These are phyloP conservation scores for Adelphocoris suturalis DNA, from an alignment of 2,888 invertebrate genomes.

Conservation along the genomic window DNA sequence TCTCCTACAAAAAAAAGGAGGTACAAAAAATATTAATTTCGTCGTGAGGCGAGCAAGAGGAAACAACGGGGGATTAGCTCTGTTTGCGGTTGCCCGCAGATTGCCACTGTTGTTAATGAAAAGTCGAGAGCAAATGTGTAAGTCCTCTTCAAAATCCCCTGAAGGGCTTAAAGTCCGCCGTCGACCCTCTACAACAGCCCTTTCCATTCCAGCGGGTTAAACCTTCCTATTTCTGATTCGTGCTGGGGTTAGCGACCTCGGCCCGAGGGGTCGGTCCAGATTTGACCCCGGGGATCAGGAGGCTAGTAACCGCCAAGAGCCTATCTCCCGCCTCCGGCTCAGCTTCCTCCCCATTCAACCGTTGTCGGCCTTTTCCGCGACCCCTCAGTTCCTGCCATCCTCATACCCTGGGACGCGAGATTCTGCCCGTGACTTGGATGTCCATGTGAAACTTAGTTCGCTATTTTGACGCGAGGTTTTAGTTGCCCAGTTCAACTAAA, in stretches of 20 bases:
- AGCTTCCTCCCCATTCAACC: neutral
- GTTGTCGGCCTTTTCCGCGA: neutral
- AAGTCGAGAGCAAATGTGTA: constrained; percentile 47
- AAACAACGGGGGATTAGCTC: constrained; percentile 19
- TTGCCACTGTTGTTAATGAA: constrained; percentile 48
- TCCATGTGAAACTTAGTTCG: neutral
- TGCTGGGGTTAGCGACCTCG: constrained; percentile 47
- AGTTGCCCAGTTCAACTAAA: too few relatives aligned
- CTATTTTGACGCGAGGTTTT: too few relatives aligned
- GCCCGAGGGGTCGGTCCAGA: constrained; percentile 51
- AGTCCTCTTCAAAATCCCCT: constrained; percentile 2
- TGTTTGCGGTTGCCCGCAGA: constrained; percentile 50
- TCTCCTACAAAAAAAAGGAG: neutral
- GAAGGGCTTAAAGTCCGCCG: constrained; percentile 17
- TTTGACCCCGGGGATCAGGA: constrained; percentile 61
- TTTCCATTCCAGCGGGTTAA: constrained; percentile 26
- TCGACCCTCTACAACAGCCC: neutral
- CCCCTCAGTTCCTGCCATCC: constrained; percentile 29
- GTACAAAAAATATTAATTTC: constrained; percentile 5
- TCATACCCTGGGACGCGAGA: neutral
- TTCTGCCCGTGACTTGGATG: neutral
- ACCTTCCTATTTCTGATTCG: constrained; percentile 46
- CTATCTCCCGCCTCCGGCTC: constrained; percentile 21
- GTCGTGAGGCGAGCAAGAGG: constrained; percentile 23
- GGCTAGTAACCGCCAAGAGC: constrained; percentile 56